phyloP scores from a whole-genome alignment of 1,140 invertebrate genomes.

The Heliconius himera region DNA sequence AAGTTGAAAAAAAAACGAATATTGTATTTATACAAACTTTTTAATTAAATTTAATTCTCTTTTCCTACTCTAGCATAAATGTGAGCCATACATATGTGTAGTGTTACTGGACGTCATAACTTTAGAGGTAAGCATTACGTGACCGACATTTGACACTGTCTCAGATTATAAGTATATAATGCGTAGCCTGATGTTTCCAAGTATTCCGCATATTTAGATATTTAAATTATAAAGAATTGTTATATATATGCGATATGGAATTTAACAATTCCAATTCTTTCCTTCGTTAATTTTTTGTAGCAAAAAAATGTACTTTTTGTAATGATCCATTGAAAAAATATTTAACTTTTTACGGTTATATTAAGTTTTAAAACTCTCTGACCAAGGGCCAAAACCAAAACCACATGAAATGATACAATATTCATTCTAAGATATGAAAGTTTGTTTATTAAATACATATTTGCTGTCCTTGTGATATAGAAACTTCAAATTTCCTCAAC shows the following conservation, averaged over 20 bases:
- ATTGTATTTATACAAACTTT: not conserved
- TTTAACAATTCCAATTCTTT: no score
- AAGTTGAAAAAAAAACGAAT: not conserved
- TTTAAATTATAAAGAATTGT: not conserved
- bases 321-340: no score
- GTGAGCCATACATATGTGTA: constrained; percentile 47
- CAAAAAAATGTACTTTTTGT: no score
- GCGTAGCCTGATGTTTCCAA: constrained; percentile 28
- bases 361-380: not conserved
- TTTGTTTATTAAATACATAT: constrained; percentile 6
- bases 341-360: not conserved
- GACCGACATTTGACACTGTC: constrained; percentile 69
- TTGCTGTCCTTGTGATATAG: constrained; percentile 1
- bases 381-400: not conserved
- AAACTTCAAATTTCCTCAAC: not conserved
- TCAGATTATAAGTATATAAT: constrained; percentile 48
- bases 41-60: not conserved
- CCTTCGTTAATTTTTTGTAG: no score
- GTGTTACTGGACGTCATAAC: constrained; percentile 58
- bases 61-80: not conserved
- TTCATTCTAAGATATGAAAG: not conserved
- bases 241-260: not conserved
- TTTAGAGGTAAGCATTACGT: constrained; percentile 73
- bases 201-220: constrained; percentile 46
- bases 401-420: not conserved